phyloP scores from a whole-genome alignment of 2,797 vertebrate species.

The Psittacula echo region DNA sequence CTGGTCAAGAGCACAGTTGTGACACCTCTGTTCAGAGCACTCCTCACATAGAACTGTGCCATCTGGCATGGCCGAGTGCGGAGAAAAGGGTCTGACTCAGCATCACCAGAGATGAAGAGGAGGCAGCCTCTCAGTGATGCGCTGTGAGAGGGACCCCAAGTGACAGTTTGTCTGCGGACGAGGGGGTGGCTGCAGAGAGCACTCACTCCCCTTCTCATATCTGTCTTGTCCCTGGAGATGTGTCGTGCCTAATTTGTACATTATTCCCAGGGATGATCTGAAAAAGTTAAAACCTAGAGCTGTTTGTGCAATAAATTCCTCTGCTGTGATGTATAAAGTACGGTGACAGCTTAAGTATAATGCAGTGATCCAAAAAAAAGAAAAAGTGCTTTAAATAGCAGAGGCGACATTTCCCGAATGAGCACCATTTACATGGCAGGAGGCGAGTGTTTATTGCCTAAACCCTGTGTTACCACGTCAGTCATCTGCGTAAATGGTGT shows the following conservation, averaged over 20 bases:
- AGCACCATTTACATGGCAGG: neutral
- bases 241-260: neutral
- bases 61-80: neutral
- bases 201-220: neutral
- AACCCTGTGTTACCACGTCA: neutral
- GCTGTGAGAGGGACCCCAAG: neutral
- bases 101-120: neutral
- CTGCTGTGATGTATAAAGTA: neutral
- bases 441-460: neutral
- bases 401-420: constrained; percentile 30
- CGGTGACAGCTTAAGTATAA: constrained; percentile 9
- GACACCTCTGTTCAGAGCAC: neutral
- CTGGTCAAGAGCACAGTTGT: neutral
- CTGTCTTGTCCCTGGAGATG: neutral
- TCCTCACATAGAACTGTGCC: neutral
- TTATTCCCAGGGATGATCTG: neutral
- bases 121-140: neutral
- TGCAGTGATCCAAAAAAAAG: neutral
- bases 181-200: neutral
- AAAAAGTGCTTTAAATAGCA: neutral
- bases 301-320: neutral
- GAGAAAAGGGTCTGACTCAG: neutral
- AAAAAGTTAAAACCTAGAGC: neutral
- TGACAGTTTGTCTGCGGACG: neutral
- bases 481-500: neutral